Conservation (phyloP, 2,797 vertebrate species). For the Chanos chanos region DNA sequence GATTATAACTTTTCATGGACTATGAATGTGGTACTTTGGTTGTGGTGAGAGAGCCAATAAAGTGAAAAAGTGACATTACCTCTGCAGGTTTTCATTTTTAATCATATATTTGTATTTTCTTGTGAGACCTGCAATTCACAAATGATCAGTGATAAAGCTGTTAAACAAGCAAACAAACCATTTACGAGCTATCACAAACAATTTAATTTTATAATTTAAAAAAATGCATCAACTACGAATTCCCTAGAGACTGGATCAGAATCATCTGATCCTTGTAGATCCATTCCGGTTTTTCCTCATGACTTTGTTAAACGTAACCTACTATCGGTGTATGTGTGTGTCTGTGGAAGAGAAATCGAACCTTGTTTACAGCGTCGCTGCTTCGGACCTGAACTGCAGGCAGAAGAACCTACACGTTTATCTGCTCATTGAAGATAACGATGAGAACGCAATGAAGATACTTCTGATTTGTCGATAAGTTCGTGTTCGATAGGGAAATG, state of each 20-base stretch:
- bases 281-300: constrained; percentile 50
- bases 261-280: constrained; percentile 51
- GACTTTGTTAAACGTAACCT: constrained; percentile 52
- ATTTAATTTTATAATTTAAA: too few relatives aligned
- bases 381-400: constrained; percentile 33
- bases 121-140: too few relatives aligned
- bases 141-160: too few relatives aligned
- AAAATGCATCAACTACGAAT: background rate
- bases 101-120: too few relatives aligned
- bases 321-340: constrained; percentile 39
- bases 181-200: background rate
- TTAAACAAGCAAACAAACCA: background rate
- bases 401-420: constrained; percentile 51
- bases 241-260: background rate
- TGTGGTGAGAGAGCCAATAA: too few relatives aligned
- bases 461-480: background rate
- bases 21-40: too few relatives aligned
- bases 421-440: constrained; percentile 1
- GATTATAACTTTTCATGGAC: too few relatives aligned
- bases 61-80: too few relatives aligned
- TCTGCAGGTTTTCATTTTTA: too few relatives aligned
- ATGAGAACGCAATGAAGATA: background rate
- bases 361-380: constrained; percentile 73
- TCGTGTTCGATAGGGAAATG: background rate
- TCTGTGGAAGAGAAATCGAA: constrained; percentile 51